Base-by-base conservation (phyloP, 2,797 vertebrate species). In the Mallotus villosus region DNA sequence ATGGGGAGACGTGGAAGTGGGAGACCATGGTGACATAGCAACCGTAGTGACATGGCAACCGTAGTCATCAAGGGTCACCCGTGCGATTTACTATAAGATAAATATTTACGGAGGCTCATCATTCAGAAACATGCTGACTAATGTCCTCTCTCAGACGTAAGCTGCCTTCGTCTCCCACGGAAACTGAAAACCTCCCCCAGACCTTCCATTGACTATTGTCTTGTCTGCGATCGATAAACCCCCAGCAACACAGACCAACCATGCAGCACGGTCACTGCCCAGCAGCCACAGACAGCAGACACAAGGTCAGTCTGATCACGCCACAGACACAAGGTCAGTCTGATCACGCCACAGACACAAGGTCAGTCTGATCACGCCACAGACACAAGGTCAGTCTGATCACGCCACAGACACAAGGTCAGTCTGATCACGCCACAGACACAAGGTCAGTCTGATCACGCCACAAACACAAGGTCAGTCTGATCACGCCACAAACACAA, bases 181-280 rank as follows among this genome's bases (percentile, higher is more conserved):
- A 72, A 34, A 73, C 75, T 85, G 82, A 76, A 80, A 87, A 86
- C 88, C 87, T 81, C 84, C 72, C 83, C 84, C 86, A 90, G 88
- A 89, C 71, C 29, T 83, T 88, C 87, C 90, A 90, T 84, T 91
- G 89, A 92, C 90, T 88, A 86, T n/a, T n/a, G n/a, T n/a, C n/a
- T 80, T 69, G 58, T 64, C 82, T 60, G 65, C 73, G 83, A 91
- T 93, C 91, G 72, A 93, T 93, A 90, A 67, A 58, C 74, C 32
- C 76, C 67, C 86, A 81, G 84, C 89, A 85, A 83, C 84, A 76
- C 68, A 72, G 81, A 84, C 79, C 85, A 51, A 79, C 59, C 73
- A 37, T 76, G 84, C 77, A 24, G 77, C 68, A 67, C 84, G 89
- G 88, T 91, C 88, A 88, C 70, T 5, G 29, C 2, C 29, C 29